These are phyloP conservation scores for Aleiodes sp. DNA, from an alignment of 1,140 invertebrate species.

Conservation along the genomic window DNA sequence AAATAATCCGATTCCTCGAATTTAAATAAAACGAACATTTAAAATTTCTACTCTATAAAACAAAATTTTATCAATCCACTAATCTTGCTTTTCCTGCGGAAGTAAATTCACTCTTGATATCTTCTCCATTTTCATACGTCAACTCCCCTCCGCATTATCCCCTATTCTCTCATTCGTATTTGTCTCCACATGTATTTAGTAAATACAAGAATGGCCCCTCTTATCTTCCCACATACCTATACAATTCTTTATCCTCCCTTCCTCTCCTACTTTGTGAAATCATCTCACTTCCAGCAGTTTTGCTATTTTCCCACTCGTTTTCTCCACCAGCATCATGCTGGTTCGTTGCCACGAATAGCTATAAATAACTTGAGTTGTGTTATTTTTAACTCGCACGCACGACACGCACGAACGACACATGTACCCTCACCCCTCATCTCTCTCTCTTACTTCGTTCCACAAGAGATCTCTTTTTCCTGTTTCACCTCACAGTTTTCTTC, in stretches of 20 bases:
- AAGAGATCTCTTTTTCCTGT: no score
- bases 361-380: slow-evolving; percentile 59
- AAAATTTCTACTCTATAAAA: no score
- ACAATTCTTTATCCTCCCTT: neutral
- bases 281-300: neutral
- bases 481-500: no score
- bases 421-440: neutral
- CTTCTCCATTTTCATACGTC: neutral
- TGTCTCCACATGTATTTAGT: slow-evolving; percentile 12
- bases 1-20: no score
- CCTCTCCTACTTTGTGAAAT: neutral
- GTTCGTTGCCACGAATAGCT: slow-evolving; percentile 41
- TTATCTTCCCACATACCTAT: neutral
- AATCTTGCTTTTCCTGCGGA: slow-evolving; percentile 16
- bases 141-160: neutral
- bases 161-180: neutral
- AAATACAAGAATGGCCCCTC: neutral
- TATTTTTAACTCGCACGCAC: slow-evolving; percentile 59
- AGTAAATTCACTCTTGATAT: slow-evolving; percentile 11
- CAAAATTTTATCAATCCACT: no score
- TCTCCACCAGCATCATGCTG: slow-evolving; percentile 10
- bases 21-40: no score
- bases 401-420: slow-evolving; percentile 34
- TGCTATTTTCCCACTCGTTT: neutral
- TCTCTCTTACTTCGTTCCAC: neutral